A percentile compares a stretch with the other conserved stretches of the same genome.
Evolutionary conservation across 2,797 vertebrate genomes (phyloP).

Genomic region (Melanotaenia pygmaea): DNA sequence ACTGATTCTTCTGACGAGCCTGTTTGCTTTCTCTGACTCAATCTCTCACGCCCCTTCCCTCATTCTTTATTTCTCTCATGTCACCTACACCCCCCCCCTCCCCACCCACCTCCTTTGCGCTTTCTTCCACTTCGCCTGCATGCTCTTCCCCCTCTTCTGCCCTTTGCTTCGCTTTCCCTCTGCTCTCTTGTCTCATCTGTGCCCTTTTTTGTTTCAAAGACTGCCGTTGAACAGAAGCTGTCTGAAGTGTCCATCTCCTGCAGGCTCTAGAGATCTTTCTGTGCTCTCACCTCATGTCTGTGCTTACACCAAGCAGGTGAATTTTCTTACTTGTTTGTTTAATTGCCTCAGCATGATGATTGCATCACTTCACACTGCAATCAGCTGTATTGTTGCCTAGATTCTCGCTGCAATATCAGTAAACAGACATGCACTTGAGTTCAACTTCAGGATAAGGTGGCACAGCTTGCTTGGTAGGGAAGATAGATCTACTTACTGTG

Average conservation of each 20-base stretch:
- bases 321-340: conserved; percentile 50
- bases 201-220: conserved; percentile 29
- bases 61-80: conserved; percentile 65
- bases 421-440: conserved; percentile 24
- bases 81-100: conserved; percentile 34
- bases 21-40: conserved; percentile 58
- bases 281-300: conserved; percentile 19
- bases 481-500: neutral
- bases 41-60: conserved; percentile 55
- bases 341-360: conserved; percentile 63
- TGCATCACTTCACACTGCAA: conserved; percentile 61
- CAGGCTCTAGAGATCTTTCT: conserved; percentile 39
- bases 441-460: conserved; percentile 14
- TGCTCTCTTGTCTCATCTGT: conserved; percentile 41
- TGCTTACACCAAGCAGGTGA: conserved; percentile 41
- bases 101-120: conserved; percentile 30
- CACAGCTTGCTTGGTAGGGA: neutral
- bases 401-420: conserved; percentile 40
- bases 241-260: conserved; percentile 56
- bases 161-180: conserved; percentile 37
- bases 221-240: conserved; percentile 37
- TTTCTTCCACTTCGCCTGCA: conserved; percentile 47
- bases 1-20: conserved; percentile 76
- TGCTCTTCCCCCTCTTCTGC: conserved; percentile 41
- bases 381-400: conserved; percentile 55